Conservation (phyloP, 2,888 invertebrate species). For the Subacronicta megacephala region DNA sequence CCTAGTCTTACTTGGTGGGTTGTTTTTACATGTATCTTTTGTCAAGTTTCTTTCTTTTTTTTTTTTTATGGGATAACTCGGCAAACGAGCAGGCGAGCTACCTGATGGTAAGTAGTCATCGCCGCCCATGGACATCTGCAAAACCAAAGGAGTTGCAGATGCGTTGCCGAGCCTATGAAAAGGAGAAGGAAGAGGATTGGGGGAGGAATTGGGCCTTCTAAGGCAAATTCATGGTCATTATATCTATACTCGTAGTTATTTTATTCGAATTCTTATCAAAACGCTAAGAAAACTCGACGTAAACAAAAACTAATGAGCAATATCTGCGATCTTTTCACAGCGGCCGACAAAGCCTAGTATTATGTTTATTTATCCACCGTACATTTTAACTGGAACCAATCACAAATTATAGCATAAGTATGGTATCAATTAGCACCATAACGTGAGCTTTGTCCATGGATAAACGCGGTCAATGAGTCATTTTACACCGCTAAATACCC, state of each 20-base stretch:
- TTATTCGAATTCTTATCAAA: neutral
- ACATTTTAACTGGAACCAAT: conserved; percentile 60
- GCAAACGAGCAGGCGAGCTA: too few species aligned
- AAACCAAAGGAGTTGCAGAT: too few species aligned
- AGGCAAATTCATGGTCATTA: neutral
- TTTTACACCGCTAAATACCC: conserved; percentile 51
- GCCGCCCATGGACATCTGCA: too few species aligned
- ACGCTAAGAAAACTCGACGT: conserved; percentile 2
- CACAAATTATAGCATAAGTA: conserved; percentile 54
- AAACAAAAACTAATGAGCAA: conserved; percentile 12
- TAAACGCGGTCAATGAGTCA: conserved; percentile 60
- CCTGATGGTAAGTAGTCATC: too few species aligned
- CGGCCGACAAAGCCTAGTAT: conserved; percentile 39
- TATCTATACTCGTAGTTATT: too few species aligned
- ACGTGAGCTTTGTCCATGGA: conserved; percentile 56
- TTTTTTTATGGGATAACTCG: too few species aligned
- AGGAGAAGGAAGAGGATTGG: too few species aligned
- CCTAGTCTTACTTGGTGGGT: too few species aligned
- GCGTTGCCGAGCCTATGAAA: too few species aligned
- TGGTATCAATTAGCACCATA: conserved; percentile 59
- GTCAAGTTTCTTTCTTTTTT: neutral
- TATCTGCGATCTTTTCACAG: conserved; percentile 20
- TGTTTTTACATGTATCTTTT: too few species aligned
- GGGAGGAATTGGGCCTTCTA: too few species aligned
- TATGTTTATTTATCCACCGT: conserved; percentile 56